Conservation (phyloP, 2,888 invertebrate species). For the Laothoe populi region DNA sequence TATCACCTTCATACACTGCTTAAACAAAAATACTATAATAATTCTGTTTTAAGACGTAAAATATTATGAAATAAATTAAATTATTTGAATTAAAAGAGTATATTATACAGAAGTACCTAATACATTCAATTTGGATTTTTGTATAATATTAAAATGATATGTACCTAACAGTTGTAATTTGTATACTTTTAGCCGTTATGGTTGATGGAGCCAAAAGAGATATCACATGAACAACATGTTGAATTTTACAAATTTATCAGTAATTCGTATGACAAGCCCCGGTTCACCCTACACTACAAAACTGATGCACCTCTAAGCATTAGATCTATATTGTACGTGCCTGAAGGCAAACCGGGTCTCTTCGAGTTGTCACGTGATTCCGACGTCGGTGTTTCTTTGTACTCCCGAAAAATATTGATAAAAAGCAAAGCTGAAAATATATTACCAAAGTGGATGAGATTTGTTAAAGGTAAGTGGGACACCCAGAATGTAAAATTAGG, state of each 20-base stretch:
- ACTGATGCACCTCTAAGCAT: slow-evolving; percentile 97
- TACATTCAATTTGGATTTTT: too few species aligned
- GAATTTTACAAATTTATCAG: slow-evolving; percentile 97
- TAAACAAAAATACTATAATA: too few species aligned
- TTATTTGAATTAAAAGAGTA: too few species aligned
- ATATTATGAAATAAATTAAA: too few species aligned
- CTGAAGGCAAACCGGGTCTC: slow-evolving; percentile 95
- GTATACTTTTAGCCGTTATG: slow-evolving; percentile 90
- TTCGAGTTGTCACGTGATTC: slow-evolving; percentile 95
- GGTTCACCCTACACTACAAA: slow-evolving; percentile 96
- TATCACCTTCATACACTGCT: too few species aligned
- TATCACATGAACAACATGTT: slow-evolving; percentile 93
- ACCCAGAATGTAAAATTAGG: slow-evolving; percentile 12
- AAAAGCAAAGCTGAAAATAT: slow-evolving; percentile 96
- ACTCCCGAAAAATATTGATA: slow-evolving; percentile 96
- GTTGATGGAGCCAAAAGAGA: slow-evolving; percentile 95
- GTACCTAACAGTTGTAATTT: neutral
- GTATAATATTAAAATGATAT: too few species aligned
- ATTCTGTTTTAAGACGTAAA: too few species aligned
- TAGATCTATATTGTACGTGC: slow-evolving; percentile 95
- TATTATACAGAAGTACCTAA: too few species aligned
- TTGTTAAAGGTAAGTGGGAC: slow-evolving; percentile 93
- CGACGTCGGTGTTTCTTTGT: slow-evolving; percentile 94
- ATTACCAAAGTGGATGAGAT: slow-evolving; percentile 97
- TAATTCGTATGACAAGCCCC: slow-evolving; percentile 93